Evolutionary conservation across 2,888 invertebrate species (phyloP), one percentile per base, ranked within the genome.

Genomic region (Patella pellucida): DNA sequence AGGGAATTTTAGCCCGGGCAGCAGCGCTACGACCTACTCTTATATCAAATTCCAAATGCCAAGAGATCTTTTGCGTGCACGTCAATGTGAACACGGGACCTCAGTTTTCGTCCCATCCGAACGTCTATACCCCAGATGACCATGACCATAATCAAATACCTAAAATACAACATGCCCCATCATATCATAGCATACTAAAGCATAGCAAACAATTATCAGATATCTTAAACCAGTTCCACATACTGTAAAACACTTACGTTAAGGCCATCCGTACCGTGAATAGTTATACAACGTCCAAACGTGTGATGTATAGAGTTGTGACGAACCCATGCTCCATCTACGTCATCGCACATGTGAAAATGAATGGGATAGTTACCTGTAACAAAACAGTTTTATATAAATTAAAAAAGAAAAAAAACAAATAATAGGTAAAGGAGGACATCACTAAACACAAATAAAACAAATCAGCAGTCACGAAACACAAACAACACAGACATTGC

Each of bases 301-400:
- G 84, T 79, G 77, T 88, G 81, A 75, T 89, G 89, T 56, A 90
- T 88, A 51, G 88, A 85, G 73, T 85, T 84, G n/a, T 83, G 79
- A n/a, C 81, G 80, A 27, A 88, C 79, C 76, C 84, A 86, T 16
- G 79, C 41, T 12, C 81, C 80, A 16, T 76, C 76, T 16, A 85
- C 85, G 56, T 88, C 83, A 2, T 84, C 85, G 71, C 84, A 83
- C 85, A 89, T 82, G 76, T 90, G 90, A 81, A 87, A 89, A 79
- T 90, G 90, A 16, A 90, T 79, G 1, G 90, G 89, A 75, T 90
- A 90, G 16, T 82, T 76, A 1, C 87, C 89, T 79, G 78, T 12
- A 76, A 76, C 9, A 27, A 41, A 41, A 41, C 41, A 9, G 9
- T 41, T 5, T 31, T 31, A 15, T 19, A 2, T 41, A 16, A 31